Conservation (phyloP, 1,140 invertebrate species). For the Heliconius hewitsoni region DNA sequence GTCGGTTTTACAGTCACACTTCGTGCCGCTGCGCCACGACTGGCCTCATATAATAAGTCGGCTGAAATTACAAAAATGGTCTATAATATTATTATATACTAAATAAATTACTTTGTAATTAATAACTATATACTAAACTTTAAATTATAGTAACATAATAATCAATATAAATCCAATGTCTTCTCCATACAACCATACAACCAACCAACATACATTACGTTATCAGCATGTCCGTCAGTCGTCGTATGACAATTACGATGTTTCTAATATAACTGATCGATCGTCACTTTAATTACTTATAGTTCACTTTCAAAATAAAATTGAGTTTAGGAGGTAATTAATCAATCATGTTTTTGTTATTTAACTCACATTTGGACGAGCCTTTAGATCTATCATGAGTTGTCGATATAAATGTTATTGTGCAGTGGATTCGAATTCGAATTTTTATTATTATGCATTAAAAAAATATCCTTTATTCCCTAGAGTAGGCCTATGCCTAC, state of each 20-base stretch:
- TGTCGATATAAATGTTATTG: background rate
- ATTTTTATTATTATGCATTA: too few species aligned
- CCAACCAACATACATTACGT: background rate
- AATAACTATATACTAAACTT: background rate
- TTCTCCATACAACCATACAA: background rate
- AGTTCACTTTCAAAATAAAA: conserved; percentile 11
- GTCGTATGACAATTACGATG: conserved; percentile 7
- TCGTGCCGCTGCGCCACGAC: too few species aligned
- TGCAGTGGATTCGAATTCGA: background rate
- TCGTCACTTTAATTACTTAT: background rate
- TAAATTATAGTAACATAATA: background rate
- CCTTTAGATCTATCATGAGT: background rate
- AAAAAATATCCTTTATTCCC: too few species aligned
- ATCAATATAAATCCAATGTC: background rate
- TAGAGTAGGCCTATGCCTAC: too few species aligned
- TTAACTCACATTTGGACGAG: background rate
- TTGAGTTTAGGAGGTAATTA: background rate
- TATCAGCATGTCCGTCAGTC: background rate
- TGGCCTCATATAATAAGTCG: too few species aligned
- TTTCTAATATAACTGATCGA: conserved; percentile 4
- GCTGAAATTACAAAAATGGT: too few species aligned
- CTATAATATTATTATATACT: background rate
- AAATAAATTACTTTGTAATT: background rate
- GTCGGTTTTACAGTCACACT: too few species aligned
- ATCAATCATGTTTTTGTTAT: conserved; percentile 4